These are phyloP conservation scores for Cyprinodon brontotheroides DNA, from an alignment of 2,113 vertebrate species.

Conservation along the genomic window DNA sequence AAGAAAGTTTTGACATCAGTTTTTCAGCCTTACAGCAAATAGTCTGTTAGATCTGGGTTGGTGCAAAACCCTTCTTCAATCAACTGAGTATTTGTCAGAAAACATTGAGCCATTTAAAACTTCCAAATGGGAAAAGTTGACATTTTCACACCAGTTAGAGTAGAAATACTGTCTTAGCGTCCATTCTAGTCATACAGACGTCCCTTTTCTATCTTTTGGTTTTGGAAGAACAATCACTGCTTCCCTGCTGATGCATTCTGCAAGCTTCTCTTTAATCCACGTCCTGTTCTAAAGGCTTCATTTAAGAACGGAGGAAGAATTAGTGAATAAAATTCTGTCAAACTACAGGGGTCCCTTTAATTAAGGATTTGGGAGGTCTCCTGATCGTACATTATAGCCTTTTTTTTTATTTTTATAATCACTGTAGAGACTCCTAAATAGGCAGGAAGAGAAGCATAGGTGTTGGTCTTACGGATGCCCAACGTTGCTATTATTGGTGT, in stretches of 20 bases:
- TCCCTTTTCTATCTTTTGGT: slow-evolving; percentile 38
- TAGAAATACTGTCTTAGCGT: slow-evolving; percentile 33
- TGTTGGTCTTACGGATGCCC: slow-evolving; percentile 40
- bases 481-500: slow-evolving; percentile 25
- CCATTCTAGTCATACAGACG: slow-evolving; percentile 9
- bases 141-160: slow-evolving; percentile 13
- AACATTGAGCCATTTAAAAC: slow-evolving; percentile 36
- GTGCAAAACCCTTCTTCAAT: slow-evolving; percentile 10
- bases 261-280: slow-evolving; percentile 39
- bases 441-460: slow-evolving; percentile 37
- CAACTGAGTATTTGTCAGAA: slow-evolving; percentile 35
- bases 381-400: slow-evolving; percentile 61
- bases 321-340: slow-evolving; percentile 58
- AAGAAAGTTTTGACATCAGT: slow-evolving; percentile 47
- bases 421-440: slow-evolving; percentile 46
- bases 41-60: slow-evolving; percentile 22
- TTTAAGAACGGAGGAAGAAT: slow-evolving; percentile 44
- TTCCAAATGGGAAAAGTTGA: slow-evolving; percentile 30
- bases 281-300: slow-evolving; percentile 52
- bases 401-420: slow-evolving; percentile 64
- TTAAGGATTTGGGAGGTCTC: slow-evolving; percentile 62
- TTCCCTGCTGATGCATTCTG: slow-evolving; percentile 62
- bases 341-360: slow-evolving; percentile 45
- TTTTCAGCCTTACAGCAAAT: slow-evolving; percentile 47
- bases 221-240: slow-evolving; percentile 46